phyloP scores from a whole-genome alignment of 37 sponge, comb jelly and placozoan species.

The Dysidea cf. avara region DNA sequence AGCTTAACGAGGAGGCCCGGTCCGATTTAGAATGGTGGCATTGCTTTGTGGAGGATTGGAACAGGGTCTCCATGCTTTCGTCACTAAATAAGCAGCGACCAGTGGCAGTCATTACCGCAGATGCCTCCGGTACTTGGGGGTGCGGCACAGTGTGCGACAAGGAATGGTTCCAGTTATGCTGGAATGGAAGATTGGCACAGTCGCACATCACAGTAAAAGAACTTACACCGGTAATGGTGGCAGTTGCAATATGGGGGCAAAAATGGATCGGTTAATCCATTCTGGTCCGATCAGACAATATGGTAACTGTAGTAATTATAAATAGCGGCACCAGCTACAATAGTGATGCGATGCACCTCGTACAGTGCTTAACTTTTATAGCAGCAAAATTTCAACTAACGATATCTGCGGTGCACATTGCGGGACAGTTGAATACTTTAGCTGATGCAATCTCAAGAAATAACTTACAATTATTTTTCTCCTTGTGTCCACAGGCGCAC shows the following conservation, averaged over 20 bases:
- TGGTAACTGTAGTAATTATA: not conserved
- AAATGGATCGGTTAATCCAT: not conserved
- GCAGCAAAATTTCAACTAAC: not conserved
- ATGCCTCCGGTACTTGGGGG: too few species aligned
- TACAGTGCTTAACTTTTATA: slow-evolving; percentile 3
- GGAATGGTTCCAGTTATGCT: too few species aligned
- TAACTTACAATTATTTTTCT: not conserved
- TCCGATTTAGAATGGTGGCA: too few species aligned
- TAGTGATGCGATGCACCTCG: not conserved
- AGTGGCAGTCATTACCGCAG: too few species aligned
- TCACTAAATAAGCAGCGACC: too few species aligned
- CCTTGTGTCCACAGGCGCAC: not conserved
- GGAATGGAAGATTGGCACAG: too few species aligned
- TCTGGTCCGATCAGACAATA: not conserved
- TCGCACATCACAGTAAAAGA: slow-evolving; percentile 8
- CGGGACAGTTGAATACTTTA: not conserved
- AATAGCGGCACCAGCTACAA: not conserved
- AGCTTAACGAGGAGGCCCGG: too few species aligned
- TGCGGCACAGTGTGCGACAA: too few species aligned
- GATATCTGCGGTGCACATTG: not conserved
- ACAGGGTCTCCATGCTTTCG: too few species aligned
- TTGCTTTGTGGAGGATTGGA: too few species aligned
- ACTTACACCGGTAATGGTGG: slow-evolving; percentile 1
- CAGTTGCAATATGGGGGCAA: not conserved
- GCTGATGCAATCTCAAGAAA: slow-evolving; percentile 4